These are phyloP conservation scores for Standfussiana lucernea DNA, from an alignment of 2,888 invertebrate genomes.

Conservation along the genomic window DNA sequence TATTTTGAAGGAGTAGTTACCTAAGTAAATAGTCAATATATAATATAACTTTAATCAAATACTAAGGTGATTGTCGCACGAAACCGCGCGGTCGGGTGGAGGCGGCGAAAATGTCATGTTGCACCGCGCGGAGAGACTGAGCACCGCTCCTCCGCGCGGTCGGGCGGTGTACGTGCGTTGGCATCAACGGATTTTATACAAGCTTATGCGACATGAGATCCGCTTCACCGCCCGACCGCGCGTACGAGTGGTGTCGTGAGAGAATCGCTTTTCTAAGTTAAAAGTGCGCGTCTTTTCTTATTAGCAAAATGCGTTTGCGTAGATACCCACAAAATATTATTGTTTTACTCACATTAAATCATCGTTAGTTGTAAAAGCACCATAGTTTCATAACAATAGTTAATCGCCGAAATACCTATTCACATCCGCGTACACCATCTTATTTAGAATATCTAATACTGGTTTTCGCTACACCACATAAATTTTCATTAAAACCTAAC, in stretches of 20 bases:
- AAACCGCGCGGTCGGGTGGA: background rate
- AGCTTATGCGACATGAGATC: background rate
- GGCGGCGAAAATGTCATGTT: too few species aligned
- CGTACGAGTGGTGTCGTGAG: background rate
- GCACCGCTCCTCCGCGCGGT: background rate
- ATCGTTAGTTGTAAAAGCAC: background rate
- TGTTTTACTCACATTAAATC: background rate
- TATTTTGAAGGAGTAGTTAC: background rate
- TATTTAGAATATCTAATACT: background rate
- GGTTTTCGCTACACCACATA: background rate
- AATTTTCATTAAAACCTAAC: constrained; percentile 2
- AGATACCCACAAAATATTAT: background rate
- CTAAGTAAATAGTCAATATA: background rate
- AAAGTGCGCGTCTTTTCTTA: background rate
- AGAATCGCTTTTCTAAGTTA: background rate
- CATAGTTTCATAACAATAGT: background rate
- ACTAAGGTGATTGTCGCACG: background rate
- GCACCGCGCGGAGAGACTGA: background rate
- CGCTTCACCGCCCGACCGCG: background rate
- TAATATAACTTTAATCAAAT: background rate
- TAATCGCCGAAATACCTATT: background rate
- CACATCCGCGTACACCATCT: background rate
- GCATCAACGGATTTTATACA: background rate
- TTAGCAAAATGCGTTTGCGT: background rate
- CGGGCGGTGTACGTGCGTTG: background rate